phyloP scores from a whole-genome alignment of 2,888 invertebrate genomes.

The Danaus chrysippus region DNA sequence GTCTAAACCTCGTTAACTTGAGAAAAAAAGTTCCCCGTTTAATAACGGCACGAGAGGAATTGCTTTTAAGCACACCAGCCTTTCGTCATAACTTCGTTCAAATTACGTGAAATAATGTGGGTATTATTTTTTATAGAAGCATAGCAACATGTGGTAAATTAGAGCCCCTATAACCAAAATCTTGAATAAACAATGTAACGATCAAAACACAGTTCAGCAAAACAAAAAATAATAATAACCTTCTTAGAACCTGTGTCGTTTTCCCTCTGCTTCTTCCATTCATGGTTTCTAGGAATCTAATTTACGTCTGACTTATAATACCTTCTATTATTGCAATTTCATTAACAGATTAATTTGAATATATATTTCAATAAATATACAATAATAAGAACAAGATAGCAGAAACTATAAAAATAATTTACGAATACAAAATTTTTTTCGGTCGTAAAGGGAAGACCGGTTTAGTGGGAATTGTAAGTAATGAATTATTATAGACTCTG shows the following conservation, averaged over 20 bases:
- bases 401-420: conserved; percentile 32
- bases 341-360: conserved; percentile 30
- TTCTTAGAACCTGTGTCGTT: conserved; percentile 53
- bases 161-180: conserved; percentile 58
- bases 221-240: conserved; percentile 57
- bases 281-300: conserved; percentile 44
- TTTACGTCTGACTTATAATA: conserved; percentile 34
- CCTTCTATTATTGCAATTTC: conserved; percentile 35
- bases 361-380: conserved; percentile 31
- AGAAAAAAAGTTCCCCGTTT: conserved; percentile 62
- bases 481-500: conserved; percentile 23
- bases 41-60: conserved; percentile 64
- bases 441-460: conserved; percentile 29
- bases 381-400: conserved; percentile 22
- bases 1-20: conserved; percentile 31
- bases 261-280: conserved; percentile 42
- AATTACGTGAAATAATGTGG: conserved; percentile 75
- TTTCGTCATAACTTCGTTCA: conserved; percentile 68
- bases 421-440: conserved; percentile 30
- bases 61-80: conserved; percentile 68
- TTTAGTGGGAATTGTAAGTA: conserved; percentile 30
- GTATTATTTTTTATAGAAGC: conserved; percentile 66
- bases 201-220: conserved; percentile 49
- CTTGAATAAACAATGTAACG: conserved; percentile 69
- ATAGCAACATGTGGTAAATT: conserved; percentile 75